Percentiles rank a stretch among this genome's conserved stretches.
phyloP scores from a whole-genome alignment of 2,113 vertebrate species.

The Grammomys surdaster region DNA sequence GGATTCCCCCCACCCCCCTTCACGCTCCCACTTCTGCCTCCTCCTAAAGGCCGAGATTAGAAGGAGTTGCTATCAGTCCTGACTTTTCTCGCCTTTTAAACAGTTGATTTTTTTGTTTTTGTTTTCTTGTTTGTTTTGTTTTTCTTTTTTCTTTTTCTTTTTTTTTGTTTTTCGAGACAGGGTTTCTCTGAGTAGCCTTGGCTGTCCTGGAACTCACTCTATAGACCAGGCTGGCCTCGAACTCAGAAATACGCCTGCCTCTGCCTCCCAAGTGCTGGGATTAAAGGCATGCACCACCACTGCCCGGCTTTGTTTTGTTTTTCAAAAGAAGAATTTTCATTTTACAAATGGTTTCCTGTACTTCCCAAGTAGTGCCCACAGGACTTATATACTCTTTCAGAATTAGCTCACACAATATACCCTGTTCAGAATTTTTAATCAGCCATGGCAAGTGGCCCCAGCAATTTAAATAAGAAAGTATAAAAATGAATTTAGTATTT shows the following conservation, averaged over 20 bases:
- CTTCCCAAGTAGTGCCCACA: not conserved
- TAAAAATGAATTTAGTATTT: constrained; percentile 79
- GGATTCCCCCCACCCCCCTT: not conserved
- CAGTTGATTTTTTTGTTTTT: not conserved
- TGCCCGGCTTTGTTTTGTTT: no score
- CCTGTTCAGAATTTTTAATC: constrained; percentile 78
- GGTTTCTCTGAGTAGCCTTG: no score
- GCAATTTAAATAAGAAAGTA: constrained; percentile 77
- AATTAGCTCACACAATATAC: constrained; percentile 62
- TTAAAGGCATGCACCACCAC: no score
- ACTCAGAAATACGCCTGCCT: no score
- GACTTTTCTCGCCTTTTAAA: not conserved
- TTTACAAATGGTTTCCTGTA: constrained; percentile 54
- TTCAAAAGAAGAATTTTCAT: constrained; percentile 32
- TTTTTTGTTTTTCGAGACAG: no score
- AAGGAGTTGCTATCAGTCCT: not conserved
- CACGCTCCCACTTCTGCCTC: not conserved
- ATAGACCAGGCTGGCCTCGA: no score
- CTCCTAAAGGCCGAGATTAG: not conserved
- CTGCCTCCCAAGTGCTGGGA: no score
- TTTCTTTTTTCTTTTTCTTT: no score
- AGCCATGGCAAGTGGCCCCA: constrained; percentile 64
- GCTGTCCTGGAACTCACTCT: no score
- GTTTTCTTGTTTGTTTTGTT: no score
- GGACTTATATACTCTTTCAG: constrained; percentile 15